Conservation (phyloP, 2,797 vertebrate genomes). For the Varecia variegata region DNA sequence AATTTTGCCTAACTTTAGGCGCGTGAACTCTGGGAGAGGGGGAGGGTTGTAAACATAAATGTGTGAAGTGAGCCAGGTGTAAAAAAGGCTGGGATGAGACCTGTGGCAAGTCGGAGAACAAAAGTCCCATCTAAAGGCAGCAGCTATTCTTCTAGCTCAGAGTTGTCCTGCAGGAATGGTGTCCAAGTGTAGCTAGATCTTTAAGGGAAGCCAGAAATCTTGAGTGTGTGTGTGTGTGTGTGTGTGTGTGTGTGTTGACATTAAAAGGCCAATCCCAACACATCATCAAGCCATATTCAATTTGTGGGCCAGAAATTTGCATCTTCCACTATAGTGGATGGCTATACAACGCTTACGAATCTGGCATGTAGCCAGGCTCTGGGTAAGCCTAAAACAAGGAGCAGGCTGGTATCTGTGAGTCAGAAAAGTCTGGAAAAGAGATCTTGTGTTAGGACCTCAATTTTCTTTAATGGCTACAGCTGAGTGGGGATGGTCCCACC, state of each 20-base stretch:
- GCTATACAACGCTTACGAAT: neutral
- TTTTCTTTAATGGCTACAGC: neutral
- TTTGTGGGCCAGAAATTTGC: neutral
- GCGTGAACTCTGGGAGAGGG: neutral
- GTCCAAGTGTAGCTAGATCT: neutral
- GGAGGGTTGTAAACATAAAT: neutral
- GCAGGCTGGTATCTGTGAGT: neutral
- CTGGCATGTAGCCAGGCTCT: neutral
- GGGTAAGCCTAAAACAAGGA: neutral
- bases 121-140: neutral
- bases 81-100: neutral
- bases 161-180: neutral
- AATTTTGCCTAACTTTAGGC: neutral
- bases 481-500: neutral
- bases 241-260: neutral
- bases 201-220: neutral
- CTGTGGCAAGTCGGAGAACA: neutral
- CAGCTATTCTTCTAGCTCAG: neutral
- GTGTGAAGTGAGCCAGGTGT: neutral
- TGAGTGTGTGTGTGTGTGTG: neutral
- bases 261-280: neutral
- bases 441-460: neutral
- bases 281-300: neutral
- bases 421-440: neutral
- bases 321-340: neutral